These are phyloP conservation scores for Physella acuta DNA, from an alignment of 1,140 invertebrate genomes.

Conservation along the genomic window DNA sequence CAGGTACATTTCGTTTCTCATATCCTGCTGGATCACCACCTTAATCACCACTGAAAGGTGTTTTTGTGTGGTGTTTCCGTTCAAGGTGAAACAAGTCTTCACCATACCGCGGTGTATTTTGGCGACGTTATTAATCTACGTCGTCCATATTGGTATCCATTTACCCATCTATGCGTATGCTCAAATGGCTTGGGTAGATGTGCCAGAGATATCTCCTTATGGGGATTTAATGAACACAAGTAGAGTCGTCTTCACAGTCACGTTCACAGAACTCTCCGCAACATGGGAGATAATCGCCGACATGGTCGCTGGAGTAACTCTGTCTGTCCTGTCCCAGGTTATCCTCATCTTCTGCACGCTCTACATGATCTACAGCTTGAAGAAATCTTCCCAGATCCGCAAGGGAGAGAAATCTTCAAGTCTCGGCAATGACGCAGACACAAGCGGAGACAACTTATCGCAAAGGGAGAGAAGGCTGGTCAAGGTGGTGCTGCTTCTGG, in stretches of 20 bases:
- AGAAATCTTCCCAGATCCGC: not conserved
- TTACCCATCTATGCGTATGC: not conserved
- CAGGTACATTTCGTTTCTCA: not conserved
- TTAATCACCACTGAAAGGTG: not conserved
- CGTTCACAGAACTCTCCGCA: not conserved
- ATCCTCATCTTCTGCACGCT: not conserved
- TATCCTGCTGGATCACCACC: not conserved
- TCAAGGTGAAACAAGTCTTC: not conserved
- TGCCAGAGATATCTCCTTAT: not conserved
- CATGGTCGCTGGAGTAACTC: not conserved
- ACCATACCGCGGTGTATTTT: not conserved
- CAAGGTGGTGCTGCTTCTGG: too few relatives aligned
- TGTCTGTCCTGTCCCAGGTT: not conserved
- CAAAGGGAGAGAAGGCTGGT: too few relatives aligned
- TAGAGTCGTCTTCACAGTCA: not conserved
- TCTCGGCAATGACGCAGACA: too few relatives aligned
- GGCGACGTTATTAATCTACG: not conserved
- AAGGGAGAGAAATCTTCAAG: too few relatives aligned
- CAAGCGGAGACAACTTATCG: too few relatives aligned
- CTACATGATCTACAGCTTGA: not conserved
- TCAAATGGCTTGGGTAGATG: not conserved
- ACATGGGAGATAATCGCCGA: not conserved
- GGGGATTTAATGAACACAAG: not conserved
- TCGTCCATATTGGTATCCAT: not conserved
- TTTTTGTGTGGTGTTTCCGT: slow-evolving; percentile 6